phyloP scores from a whole-genome alignment of 2,113 vertebrate species.

The Hiodon tergisus region DNA sequence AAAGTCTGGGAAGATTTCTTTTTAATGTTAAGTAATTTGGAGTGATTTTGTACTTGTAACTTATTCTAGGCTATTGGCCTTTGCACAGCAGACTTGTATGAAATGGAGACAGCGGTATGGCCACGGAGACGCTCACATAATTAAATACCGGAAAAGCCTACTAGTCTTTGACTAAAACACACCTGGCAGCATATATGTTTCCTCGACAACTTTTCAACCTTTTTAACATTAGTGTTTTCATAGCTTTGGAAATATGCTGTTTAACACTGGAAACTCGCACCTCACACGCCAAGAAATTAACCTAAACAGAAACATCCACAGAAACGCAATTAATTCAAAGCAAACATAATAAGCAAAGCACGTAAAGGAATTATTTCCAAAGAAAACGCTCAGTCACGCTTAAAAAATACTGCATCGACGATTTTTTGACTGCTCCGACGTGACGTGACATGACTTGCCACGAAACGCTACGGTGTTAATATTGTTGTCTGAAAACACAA shows the following conservation, averaged over 20 bases:
- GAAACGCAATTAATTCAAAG: conserved; percentile 8
- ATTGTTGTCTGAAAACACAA: conserved; percentile 33
- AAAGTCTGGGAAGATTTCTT: too few species aligned
- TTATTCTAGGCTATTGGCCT: too few species aligned
- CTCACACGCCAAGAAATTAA: conserved; percentile 10
- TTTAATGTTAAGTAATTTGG: too few species aligned
- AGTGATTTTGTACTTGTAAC: too few species aligned
- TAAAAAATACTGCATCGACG: conserved; percentile 10
- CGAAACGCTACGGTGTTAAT: conserved; percentile 14
- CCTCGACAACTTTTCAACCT: conserved; percentile 1
- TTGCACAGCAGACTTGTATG: too few species aligned
- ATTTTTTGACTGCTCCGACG: conserved; percentile 13
- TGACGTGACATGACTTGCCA: too few species aligned
- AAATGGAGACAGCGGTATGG: too few species aligned
- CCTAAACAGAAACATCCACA: neutral
- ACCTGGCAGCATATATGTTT: neutral
- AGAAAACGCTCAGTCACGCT: conserved; percentile 10
- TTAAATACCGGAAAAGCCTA: too few species aligned
- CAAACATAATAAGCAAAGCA: conserved; percentile 2
- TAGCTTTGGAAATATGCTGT: conserved; percentile 17
- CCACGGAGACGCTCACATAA: too few species aligned
- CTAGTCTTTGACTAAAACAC: neutral
- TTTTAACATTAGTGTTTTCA: conserved; percentile 11
- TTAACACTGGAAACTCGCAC: conserved; percentile 18
- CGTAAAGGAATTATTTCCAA: conserved; percentile 7